These are phyloP conservation scores for Agriopis marginaria DNA, from an alignment of 2,888 invertebrate genomes.

Conservation along the genomic window DNA sequence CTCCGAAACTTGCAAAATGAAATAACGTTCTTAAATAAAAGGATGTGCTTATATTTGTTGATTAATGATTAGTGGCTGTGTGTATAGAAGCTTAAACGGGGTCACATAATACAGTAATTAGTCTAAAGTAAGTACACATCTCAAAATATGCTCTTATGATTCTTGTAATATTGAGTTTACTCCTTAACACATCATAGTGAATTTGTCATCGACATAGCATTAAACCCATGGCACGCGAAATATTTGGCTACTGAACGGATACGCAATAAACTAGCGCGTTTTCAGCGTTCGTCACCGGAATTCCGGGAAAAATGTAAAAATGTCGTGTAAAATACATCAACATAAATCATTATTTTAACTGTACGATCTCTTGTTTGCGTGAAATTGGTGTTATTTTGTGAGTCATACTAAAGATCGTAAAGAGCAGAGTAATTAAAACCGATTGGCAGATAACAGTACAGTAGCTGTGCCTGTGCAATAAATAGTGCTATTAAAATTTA, in stretches of 20 bases:
- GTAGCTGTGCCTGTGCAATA: constrained; percentile 33
- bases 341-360: constrained; percentile 24
- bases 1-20: too few relatives aligned
- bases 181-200: constrained; percentile 19
- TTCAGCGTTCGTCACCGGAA: constrained; percentile 36
- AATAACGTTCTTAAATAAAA: too few relatives aligned
- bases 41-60: too few relatives aligned
- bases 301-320: constrained; percentile 39
- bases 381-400: constrained; percentile 38
- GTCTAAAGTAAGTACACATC: too few relatives aligned
- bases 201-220: constrained; percentile 27
- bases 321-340: constrained; percentile 33
- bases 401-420: constrained; percentile 36
- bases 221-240: constrained; percentile 39
- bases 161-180: background rate
- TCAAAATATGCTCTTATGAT: background rate
- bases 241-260: constrained; percentile 44
- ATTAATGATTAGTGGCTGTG: too few relatives aligned
- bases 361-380: constrained; percentile 13
- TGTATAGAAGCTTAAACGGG: too few relatives aligned
- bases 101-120: too few relatives aligned
- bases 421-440: constrained; percentile 28
- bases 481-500: constrained; percentile 33
- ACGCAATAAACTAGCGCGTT: constrained; percentile 37
- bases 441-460: constrained; percentile 34